phyloP scores from a whole-genome alignment of 92 coral and sea anemone genomes.

The Zoanthus sansibaricus region DNA sequence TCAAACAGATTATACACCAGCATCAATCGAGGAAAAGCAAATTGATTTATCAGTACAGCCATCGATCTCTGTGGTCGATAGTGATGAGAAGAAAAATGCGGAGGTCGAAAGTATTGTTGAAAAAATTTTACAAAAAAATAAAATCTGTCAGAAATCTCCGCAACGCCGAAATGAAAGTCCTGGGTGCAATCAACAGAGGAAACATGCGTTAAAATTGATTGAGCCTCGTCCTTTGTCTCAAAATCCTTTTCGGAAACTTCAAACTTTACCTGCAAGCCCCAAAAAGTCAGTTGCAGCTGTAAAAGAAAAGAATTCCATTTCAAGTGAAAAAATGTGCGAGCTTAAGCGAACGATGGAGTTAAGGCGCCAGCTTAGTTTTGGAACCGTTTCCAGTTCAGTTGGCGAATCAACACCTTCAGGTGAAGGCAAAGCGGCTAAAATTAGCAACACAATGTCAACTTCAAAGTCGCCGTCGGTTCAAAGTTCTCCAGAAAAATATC shows the following conservation, averaged over 20 bases:
- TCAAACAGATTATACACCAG: not conserved
- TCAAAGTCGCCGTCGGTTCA: not conserved
- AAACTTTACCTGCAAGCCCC: conserved; percentile 16
- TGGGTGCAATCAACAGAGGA: not conserved
- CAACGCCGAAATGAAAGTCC: conserved; percentile 6
- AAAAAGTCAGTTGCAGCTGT: not conserved
- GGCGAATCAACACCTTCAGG: not conserved
- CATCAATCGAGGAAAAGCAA: not conserved
- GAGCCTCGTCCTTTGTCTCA: conserved; percentile 27
- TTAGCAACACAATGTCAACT: not conserved
- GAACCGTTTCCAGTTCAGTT: not conserved
- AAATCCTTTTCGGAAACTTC: not conserved
- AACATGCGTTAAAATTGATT: not conserved
- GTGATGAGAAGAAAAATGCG: not conserved
- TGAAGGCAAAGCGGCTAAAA: not conserved
- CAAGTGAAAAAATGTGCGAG: conserved; percentile 21
- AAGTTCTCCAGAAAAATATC: not conserved
- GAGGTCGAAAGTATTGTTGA: conserved; percentile 10
- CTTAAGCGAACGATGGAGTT: conserved; percentile 21
- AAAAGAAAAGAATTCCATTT: conserved; percentile 12
- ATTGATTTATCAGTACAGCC: not conserved
- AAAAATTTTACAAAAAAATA: conserved; percentile 6
- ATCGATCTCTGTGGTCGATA: not conserved
- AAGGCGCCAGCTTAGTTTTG: conserved; percentile 10
- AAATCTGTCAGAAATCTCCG: not conserved